Percentiles rank a stretch among this genome's conserved stretches.
These are phyloP conservation scores for Xestoiulus laeticollis DNA, from an alignment of 2,888 invertebrate genomes.

Conservation along the genomic window DNA sequence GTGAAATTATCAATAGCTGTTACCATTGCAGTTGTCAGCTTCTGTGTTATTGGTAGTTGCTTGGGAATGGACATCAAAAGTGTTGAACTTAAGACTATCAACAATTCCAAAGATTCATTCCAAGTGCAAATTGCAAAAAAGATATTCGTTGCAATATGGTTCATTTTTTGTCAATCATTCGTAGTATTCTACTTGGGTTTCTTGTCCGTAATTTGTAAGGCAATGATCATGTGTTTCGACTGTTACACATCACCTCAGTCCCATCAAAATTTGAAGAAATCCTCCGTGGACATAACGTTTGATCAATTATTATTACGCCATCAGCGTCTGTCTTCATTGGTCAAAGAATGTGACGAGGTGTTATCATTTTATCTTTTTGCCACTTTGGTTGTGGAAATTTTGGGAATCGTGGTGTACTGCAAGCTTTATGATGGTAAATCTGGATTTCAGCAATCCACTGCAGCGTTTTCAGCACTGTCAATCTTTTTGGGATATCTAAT, in stretches of 20 bases:
- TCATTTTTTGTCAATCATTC: neutral
- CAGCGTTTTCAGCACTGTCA: no score
- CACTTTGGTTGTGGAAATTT: neutral
- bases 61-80: constrained; percentile 1
- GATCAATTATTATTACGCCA: neutral
- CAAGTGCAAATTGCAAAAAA: neutral
- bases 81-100: neutral
- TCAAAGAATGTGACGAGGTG: neutral
- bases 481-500: no score
- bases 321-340: neutral
- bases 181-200: neutral
- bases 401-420: neutral
- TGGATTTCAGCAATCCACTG: neutral
- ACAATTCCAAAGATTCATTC: neutral
- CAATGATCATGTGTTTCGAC: neutral
- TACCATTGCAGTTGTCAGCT: neutral
- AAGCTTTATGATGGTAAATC: neutral
- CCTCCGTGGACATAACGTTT: neutral
- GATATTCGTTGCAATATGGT: neutral
- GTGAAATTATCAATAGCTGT: neutral
- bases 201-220: neutral
- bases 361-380: neutral
- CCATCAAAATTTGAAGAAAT: neutral
- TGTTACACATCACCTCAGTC: neutral
- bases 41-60: neutral